Evolutionary conservation across 2,113 vertebrate species (phyloP).

Genomic region (Nothocercus nigrocapillus): DNA sequence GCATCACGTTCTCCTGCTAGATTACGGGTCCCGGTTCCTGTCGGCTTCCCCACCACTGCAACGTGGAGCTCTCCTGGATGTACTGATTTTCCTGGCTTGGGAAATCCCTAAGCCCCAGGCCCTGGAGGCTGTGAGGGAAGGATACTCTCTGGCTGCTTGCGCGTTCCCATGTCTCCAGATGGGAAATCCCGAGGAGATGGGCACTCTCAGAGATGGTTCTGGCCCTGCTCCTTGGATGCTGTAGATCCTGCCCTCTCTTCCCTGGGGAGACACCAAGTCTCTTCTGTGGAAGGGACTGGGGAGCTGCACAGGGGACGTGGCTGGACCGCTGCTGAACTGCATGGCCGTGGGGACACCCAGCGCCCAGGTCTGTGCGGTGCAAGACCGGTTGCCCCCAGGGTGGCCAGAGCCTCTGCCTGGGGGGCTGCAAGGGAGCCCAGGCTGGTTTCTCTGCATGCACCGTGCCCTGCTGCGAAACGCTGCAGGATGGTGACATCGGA

Average conservation of each 20-base stretch:
- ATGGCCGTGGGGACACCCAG: no score
- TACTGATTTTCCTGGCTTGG: accelerated
- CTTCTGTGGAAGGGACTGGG: background rate
- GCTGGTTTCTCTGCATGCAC: background rate
- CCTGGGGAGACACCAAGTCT: background rate
- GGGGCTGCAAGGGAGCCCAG: no score
- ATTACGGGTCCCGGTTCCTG: accelerated
- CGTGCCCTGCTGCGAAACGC: background rate
- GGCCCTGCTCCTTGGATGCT: background rate
- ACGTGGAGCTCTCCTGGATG: background rate
- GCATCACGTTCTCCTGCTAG: background rate
- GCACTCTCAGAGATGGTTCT: background rate
- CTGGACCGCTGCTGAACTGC: no score
- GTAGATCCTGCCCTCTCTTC: no score
- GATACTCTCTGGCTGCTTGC: no score
- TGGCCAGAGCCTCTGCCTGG: no score
- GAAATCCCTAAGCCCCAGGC: background rate
- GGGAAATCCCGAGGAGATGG: background rate
- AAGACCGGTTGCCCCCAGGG: no score
- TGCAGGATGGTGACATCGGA: background rate
- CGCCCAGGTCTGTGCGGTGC: no score
- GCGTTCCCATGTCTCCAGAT: background rate
- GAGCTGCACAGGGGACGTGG: no score
- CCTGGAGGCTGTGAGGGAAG: background rate
- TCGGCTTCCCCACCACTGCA: background rate